Base-by-base conservation (phyloP, 2,888 invertebrate genomes). In the Drosophila macrospina region DNA sequence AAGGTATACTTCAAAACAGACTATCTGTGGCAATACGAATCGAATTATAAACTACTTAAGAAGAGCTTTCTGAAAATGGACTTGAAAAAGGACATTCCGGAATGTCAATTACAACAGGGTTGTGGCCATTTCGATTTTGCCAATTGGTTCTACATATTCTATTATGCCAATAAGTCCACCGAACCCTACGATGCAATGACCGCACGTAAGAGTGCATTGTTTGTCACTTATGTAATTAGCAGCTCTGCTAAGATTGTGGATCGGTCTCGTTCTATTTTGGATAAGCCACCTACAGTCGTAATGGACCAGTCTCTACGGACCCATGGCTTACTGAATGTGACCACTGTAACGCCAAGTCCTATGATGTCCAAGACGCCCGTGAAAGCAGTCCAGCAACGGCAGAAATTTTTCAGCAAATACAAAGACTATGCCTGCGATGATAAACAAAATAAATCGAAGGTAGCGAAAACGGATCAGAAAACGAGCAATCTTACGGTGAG, bases 101-200 rank as follows among this genome's bases (percentile, higher is more conserved):
- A 26, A 4, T 2, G n/a, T n/a, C 48, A 48, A 10, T 32, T 59
- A 13, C 4, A 15, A 6, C 4, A 30, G 1, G 50, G 59, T 10
- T 32, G 15, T 2, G 59, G 59, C 2, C 48, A 50, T 41, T 59
- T n/a, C n/a, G n/a, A n/a, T n/a, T n/a, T n/a, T n/a, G n/a, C n/a
- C n/a, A n/a, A n/a, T n/a, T n/a, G n/a, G 59, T 32, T 50, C 1
- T 50, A 50, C 5, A 59, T 50, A n/a, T 34, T 59, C 8, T 13
- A 34, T 10, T 7, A 32, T 0, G n/a, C 16, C 1, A 59, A 59
- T 16, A 30, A 28, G 7, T 7, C 10, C 2, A 1, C 11, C 2
- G 8, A 7, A 1, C 24, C 48, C 0, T 48, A 59, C 1, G 4
- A 50, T 39, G 37, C 57, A 6, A n/a, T 5, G 16, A 5, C 0